Percentiles rank a stretch among this genome's conserved stretches.
Conservation (phyloP, 2,113 vertebrate species). For the Corynorhinus townsendii region DNA sequence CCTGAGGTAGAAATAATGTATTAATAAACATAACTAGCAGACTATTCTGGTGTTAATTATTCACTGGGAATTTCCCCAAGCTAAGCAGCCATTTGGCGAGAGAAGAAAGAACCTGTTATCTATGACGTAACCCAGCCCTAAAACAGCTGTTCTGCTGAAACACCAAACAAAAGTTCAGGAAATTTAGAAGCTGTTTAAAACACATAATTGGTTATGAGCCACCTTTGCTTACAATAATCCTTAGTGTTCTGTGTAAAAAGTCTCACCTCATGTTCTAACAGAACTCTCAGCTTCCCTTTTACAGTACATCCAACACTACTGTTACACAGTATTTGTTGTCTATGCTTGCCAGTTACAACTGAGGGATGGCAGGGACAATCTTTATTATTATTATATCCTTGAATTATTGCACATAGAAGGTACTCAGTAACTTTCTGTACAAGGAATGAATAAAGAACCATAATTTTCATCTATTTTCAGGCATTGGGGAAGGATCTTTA, state of each 20-base stretch:
- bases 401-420: conserved; percentile 2
- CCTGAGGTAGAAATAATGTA: conserved; percentile 22
- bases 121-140: conserved; percentile 7
- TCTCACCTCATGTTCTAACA: background rate
- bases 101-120: conserved; percentile 30
- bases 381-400: conserved; percentile 16
- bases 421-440: background rate
- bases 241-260: conserved; percentile 1
- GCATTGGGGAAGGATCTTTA: background rate
- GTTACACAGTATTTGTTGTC: background rate
- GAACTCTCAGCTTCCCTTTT: background rate
- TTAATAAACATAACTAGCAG: conserved; percentile 38
- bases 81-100: conserved; percentile 10
- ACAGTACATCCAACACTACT: background rate
- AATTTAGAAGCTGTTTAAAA: conserved; percentile 46
- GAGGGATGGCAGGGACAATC: background rate
- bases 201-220: background rate
- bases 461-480: conserved; percentile 21
- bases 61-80: conserved; percentile 54
- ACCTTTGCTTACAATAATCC: conserved; percentile 16
- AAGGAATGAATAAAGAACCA: background rate
- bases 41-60: conserved; percentile 43
- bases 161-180: conserved; percentile 25
- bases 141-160: conserved; percentile 49
- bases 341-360: conserved; percentile 29